Evolutionary conservation across 2,113 vertebrate genomes (phyloP), one percentile per base, ranked within the genome.

Genomic region (Pampusana beccarii): DNA sequence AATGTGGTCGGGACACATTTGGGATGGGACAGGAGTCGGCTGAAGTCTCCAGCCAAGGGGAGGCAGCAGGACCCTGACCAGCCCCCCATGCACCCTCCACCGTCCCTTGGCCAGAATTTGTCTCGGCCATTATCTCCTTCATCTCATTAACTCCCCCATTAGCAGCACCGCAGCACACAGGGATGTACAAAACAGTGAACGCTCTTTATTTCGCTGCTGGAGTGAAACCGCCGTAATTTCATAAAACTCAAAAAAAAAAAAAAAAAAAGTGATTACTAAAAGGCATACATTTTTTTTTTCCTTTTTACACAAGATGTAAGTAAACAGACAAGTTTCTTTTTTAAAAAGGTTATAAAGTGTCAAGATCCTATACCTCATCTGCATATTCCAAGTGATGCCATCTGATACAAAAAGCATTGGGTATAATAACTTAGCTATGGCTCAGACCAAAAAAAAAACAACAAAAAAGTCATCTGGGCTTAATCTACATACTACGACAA

Each of bases 331-430:
- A 79, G 38, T 96, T 92, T 96, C 71, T 92, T 84, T 50, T 96
- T 97, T 74, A 97, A 95, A 97, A 96, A 88, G 86, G 34, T 91
- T 96, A 95, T 97, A 97, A 97, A 97, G 96, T 97, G 97, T 97
- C 97, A 94, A 94, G 95, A 94, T 97, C 91, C 93, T 97, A 91
- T 95, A 97, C 72, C 95, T 97, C 95, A 91, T 94, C 97, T 96
- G 95, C 94, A 92, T 97, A 95, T 83, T 93, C 88, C 69, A 95
- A 93, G 95, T 96, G 94, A 94, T 93, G 90, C 91, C 7, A 0
- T 80, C 95, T 75, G 95, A 95, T 97, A 97, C 93, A 96, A 97
- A 95, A 96, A 97, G 95, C 96, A 90, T 67, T 92, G 90, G 90
- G 90, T 92, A 95, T 90, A 95, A 97, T 93, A 96, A 97, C 44